Evolutionary conservation across 2,888 invertebrate genomes (phyloP).

Genomic region (Diploptera punctata): DNA sequence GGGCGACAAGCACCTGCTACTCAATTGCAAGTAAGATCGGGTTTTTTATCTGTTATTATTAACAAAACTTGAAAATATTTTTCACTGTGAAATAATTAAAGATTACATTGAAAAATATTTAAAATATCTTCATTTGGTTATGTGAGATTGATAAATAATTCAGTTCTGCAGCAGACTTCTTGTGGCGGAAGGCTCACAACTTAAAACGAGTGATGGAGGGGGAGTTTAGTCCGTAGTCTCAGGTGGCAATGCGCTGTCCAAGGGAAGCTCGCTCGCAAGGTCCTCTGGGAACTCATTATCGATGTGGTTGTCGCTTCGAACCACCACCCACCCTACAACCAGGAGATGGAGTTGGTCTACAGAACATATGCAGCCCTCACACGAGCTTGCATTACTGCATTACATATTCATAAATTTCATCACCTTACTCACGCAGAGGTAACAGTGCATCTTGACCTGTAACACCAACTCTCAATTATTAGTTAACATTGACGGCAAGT

Average conservation of each 20-base stretch:
- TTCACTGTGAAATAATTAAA: too few relatives aligned
- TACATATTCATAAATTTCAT: slow-evolving; percentile 18
- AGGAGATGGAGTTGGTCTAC: slow-evolving; percentile 5
- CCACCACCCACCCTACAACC: background rate
- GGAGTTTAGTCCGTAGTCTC: slow-evolving; percentile 29
- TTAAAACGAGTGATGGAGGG: background rate
- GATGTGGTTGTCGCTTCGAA: slow-evolving; percentile 36
- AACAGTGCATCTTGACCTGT: background rate
- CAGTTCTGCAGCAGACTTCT: slow-evolving; percentile 15
- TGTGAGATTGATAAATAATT: slow-evolving; percentile 39
- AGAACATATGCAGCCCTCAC: background rate
- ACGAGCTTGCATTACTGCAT: background rate
- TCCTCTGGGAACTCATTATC: slow-evolving; percentile 43
- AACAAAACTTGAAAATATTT: too few relatives aligned
- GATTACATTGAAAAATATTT: too few relatives aligned
- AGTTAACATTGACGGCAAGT: too few relatives aligned
- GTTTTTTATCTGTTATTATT: too few relatives aligned
- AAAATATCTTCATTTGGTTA: too few relatives aligned
- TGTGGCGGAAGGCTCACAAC: slow-evolving; percentile 2
- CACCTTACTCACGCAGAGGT: background rate
- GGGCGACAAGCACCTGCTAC: too few relatives aligned
- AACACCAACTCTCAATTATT: too few relatives aligned
- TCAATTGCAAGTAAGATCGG: too few relatives aligned
- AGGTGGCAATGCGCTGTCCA: slow-evolving; percentile 39
- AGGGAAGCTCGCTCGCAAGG: slow-evolving; percentile 9